Conservation (phyloP, 2,797 vertebrate genomes). For the Molossus alvarezi region DNA sequence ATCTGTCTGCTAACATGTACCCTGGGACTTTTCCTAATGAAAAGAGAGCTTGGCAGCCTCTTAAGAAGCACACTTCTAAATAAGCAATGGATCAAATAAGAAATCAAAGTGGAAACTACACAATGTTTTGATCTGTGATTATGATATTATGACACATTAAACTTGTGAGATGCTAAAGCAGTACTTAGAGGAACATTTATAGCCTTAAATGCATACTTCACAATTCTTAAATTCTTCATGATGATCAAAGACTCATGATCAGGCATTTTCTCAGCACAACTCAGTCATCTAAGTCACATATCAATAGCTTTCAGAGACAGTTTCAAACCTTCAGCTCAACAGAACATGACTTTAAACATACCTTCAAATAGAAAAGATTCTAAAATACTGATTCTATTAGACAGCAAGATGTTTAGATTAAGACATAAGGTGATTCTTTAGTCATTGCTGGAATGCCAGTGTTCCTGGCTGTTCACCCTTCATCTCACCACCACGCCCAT, state of each 20-base stretch:
- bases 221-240: background rate
- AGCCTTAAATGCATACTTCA: background rate
- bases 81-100: background rate
- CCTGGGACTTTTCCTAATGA: background rate
- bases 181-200: background rate
- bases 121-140: constrained; percentile 36
- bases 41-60: background rate
- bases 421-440: background rate
- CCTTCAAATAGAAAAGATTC: background rate
- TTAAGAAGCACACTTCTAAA: background rate
- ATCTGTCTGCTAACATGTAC: background rate
- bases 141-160: constrained; percentile 6
- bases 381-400: constrained; percentile 11
- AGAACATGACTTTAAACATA: background rate
- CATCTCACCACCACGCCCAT: background rate
- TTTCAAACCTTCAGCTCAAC: background rate
- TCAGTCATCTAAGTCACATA: background rate
- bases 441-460: background rate
- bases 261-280: background rate
- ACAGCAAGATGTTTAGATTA: background rate
- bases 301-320: background rate
- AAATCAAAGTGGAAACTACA: constrained; percentile 5
- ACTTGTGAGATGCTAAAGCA: constrained; percentile 2
- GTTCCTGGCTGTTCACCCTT: background rate
- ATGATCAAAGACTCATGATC: background rate